These are phyloP conservation scores for Drosophila hydei DNA, from an alignment of 1,140 invertebrate species.

Conservation along the genomic window DNA sequence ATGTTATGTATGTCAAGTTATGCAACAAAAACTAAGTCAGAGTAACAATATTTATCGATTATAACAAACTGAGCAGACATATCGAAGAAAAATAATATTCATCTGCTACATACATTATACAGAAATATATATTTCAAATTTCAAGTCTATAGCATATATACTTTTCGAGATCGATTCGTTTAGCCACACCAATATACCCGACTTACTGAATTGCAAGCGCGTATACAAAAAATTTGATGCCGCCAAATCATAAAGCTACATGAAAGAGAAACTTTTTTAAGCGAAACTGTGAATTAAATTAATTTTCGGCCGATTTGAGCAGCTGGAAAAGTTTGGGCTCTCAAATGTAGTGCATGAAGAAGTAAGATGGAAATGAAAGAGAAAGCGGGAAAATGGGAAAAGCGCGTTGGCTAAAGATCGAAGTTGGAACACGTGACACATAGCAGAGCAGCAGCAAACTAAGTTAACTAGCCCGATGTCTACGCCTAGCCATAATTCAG, in stretches of 20 bases:
- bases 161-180: no score
- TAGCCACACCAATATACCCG: no score
- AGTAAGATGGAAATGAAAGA: no score
- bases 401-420: neutral
- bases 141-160: no score
- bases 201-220: no score
- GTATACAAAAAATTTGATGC: constrained; percentile 41
- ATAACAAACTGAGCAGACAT: no score
- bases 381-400: neutral
- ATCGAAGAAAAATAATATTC: no score
- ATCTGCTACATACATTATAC: no score
- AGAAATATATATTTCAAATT: no score
- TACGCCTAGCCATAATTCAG: constrained; percentile 27
- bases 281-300: constrained; percentile 77
- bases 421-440: constrained; percentile 1
- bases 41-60: no score
- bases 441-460: neutral
- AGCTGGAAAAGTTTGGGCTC: constrained; percentile 47
- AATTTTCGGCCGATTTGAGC: constrained; percentile 80
- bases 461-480: constrained; percentile 3
- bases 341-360: constrained; percentile 27
- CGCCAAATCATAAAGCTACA: constrained; percentile 74
- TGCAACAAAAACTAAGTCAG: no score
- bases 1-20: no score
- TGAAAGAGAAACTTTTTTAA: constrained; percentile 65